These are phyloP conservation scores for Aurelia aurita complex sp. Pacific DNA, from an alignment of 30 jellyfish, hydroid and myxozoan species.

Conservation along the genomic window DNA sequence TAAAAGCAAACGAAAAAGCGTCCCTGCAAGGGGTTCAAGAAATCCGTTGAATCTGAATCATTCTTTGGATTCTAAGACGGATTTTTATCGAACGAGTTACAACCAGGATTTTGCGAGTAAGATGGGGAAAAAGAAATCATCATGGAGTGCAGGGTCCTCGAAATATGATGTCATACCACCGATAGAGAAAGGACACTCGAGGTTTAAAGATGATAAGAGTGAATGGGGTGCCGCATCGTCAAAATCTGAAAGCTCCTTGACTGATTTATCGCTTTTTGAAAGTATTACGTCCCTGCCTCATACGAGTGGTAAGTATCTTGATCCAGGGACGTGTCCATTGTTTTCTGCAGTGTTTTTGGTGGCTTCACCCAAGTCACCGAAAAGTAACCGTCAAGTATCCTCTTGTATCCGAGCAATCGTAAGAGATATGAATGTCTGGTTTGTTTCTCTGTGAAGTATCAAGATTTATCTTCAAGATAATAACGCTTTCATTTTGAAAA, in stretches of 20 bases:
- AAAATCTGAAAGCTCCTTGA: conserved; percentile 45
- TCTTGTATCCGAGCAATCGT: too few relatives aligned
- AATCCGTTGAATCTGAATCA: conserved; percentile 14
- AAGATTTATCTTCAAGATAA: too few relatives aligned
- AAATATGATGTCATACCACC: conserved; percentile 50
- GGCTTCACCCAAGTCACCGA: too few relatives aligned
- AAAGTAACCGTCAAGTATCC: too few relatives aligned
- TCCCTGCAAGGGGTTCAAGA: not conserved
- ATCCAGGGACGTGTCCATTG: too few relatives aligned
- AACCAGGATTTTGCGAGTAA: conserved; percentile 15
- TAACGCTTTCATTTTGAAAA: too few relatives aligned
- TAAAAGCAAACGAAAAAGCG: conserved; percentile 15
- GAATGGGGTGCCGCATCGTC: conserved; percentile 7
- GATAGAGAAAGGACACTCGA: conserved; percentile 9
- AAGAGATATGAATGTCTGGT: too few relatives aligned
- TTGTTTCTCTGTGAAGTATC: too few relatives aligned
- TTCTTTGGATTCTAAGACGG: conserved; percentile 52
- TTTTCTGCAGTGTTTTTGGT: too few relatives aligned
- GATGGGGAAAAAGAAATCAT: not conserved
- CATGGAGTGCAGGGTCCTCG: conserved; percentile 45
- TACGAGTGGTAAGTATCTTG: too few relatives aligned
- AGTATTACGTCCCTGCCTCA: conserved; percentile 2
- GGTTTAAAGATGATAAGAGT: not conserved
- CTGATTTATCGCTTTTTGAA: conserved; percentile 9
- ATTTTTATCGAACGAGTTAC: conserved; percentile 47